Base-by-base conservation (phyloP, 2,888 invertebrate species). In the Fabriciana adippe region DNA sequence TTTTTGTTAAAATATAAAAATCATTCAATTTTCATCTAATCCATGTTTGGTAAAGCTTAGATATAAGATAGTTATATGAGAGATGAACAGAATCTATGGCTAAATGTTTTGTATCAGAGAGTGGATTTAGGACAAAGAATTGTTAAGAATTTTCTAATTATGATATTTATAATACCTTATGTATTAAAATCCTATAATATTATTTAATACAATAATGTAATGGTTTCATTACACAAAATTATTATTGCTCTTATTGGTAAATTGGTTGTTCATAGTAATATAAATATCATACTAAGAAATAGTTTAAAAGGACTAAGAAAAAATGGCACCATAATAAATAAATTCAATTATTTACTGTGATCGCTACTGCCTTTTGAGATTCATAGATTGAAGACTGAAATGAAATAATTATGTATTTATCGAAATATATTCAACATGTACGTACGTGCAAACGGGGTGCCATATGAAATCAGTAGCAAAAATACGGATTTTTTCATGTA, bases 381-480 rank as follows among this genome's bases (percentile, higher is more conserved):
- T 91, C 91, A 86, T 89, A 88, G 87, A 86, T 83, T 76, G 86
- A 91, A 91, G 90, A 92, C 92, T 92, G 91, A 90, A 82, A 81
- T 79, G 82, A 83, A 82, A 81, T 74, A 70, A 68, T 75, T 75
- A 74, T 76, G 70, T 78, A 81, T 80, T 75, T 74, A 76, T 85
- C 81, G 72, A 65, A 68, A 70, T 71, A 75, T 78, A 75, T 76
- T 75, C 75, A 78, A 79, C 86, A 79, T 75, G 78, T 75, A 75
- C 76, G 81, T 83, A 81, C 81, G 79, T 87, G 85, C 84, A 86
- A 88, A 85, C 75, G 77, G 82, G 83, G 92, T 92, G 92, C 92
- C 92, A 92, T 92, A 89, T 76, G 81, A 84, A 83, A 85, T 81
- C 80, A 79, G 76, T 77, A 78, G 72, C 69, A 67, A 66, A 69